phyloP scores from a whole-genome alignment of 92 coral and sea anemone genomes.

The Umimayanthus chanpuru region DNA sequence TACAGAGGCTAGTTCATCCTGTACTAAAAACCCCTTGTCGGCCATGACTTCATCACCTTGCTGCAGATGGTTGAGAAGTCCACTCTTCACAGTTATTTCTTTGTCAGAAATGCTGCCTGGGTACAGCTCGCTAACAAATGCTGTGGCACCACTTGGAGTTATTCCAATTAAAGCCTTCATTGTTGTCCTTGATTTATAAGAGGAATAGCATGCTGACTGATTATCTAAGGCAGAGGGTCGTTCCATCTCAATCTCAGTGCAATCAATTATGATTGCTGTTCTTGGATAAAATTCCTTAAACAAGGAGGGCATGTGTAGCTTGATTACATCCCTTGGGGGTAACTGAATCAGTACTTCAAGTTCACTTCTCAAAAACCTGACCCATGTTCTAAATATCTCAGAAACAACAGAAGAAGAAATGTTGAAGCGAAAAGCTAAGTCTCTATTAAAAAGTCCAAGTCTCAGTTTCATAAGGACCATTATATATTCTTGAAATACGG shows the following conservation, averaged over 20 bases:
- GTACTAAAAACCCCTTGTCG: slow-evolving; percentile 46
- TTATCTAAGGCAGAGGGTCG: not conserved
- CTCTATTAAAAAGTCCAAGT: slow-evolving; percentile 30
- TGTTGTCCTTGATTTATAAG: not conserved
- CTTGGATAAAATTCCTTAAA: not conserved
- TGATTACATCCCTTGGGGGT: not conserved
- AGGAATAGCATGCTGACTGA: slow-evolving; percentile 1
- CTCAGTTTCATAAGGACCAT: slow-evolving; percentile 58
- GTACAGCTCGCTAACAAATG: slow-evolving; percentile 5
- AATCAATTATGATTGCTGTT: not conserved
- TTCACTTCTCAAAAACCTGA: not conserved
- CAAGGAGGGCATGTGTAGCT: not conserved
- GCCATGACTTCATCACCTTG: slow-evolving; percentile 55
- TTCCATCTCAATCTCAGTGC: not conserved
- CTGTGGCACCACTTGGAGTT: slow-evolving; percentile 10
- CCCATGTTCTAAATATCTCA: not conserved
- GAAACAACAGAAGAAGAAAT: not conserved
- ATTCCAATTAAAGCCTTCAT: slow-evolving; percentile 3
- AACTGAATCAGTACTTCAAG: not conserved
- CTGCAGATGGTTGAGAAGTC: not conserved
- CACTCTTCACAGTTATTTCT: slow-evolving; percentile 23
- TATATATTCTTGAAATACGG: slow-evolving; percentile 54
- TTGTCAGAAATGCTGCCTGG: slow-evolving; percentile 23
- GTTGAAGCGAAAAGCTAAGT: not conserved
- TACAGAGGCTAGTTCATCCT: slow-evolving; percentile 60